Evolutionary conservation across 2,888 invertebrate species (phyloP).

Genomic region (Synanthedon formicaeformis): DNA sequence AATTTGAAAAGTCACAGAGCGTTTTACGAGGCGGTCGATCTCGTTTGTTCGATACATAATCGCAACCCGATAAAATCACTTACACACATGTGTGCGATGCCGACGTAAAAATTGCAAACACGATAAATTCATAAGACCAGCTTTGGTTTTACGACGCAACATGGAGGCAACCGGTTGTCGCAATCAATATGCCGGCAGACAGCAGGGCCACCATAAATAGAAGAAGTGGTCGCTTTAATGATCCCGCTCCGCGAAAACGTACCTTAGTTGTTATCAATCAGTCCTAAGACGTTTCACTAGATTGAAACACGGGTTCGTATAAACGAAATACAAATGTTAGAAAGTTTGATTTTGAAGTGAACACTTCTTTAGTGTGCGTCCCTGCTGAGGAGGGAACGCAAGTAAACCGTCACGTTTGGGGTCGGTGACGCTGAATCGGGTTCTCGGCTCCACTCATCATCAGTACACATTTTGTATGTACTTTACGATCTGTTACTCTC

Average conservation of each 20-base stretch:
- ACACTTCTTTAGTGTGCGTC: no score
- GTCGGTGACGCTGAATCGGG: no score
- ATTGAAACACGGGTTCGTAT: not conserved
- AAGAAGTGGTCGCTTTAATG: conserved; percentile 49
- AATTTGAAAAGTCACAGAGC: not conserved
- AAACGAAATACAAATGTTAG: not conserved
- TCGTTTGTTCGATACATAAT: not conserved
- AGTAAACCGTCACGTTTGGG: no score
- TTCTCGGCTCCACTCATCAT: no score
- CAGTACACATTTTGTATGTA: no score
- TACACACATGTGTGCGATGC: conserved; percentile 14
- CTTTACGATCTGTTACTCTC: no score
- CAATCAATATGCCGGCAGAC: conserved; percentile 56
- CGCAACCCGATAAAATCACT: not conserved
- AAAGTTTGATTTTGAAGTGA: no score
- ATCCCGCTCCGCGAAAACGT: conserved; percentile 42
- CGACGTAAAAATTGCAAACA: conserved; percentile 31
- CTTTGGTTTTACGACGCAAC: not conserved
- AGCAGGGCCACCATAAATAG: conserved; percentile 54
- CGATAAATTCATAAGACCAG: conserved; percentile 28
- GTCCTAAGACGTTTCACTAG: not conserved
- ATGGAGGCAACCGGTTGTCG: conserved; percentile 30
- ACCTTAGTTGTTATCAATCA: conserved; percentile 50
- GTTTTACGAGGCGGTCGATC: not conserved
- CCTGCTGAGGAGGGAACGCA: no score